Evolutionary conservation across 2,113 vertebrate species (phyloP).

Genomic region (Halcyon malimbica): DNA sequence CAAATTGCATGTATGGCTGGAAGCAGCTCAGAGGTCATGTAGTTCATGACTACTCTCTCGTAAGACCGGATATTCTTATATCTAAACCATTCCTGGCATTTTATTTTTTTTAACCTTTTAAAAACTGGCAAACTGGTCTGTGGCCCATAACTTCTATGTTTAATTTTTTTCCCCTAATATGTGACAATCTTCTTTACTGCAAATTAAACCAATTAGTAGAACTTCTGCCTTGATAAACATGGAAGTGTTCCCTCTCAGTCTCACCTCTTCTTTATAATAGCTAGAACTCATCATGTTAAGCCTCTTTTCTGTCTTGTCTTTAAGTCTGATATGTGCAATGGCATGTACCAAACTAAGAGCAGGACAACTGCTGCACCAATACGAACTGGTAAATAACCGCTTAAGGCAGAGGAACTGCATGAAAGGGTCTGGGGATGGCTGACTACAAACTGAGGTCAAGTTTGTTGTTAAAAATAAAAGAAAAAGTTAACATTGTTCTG

Average conservation of each 20-base stretch:
- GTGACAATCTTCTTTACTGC: background rate
- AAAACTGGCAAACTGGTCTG: background rate
- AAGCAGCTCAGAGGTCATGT: background rate
- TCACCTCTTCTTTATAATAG: background rate
- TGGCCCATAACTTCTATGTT: background rate
- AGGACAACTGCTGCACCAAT: background rate
- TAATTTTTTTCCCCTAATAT: background rate
- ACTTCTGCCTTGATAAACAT: background rate
- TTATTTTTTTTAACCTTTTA: background rate
- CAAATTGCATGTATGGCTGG: background rate
- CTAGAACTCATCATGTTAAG: background rate
- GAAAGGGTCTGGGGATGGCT: background rate
- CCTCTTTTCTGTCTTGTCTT: background rate
- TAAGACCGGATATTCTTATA: slow-evolving; percentile 1
- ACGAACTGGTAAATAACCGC: background rate
- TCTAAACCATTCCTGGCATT: background rate
- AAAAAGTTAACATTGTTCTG: background rate
- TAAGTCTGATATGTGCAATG: background rate
- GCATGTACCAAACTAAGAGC: background rate
- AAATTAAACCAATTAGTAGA: background rate
- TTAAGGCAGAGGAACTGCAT: background rate
- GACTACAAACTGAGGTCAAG: background rate
- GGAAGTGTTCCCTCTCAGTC: background rate
- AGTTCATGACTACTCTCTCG: background rate
- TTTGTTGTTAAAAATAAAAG: background rate